Base-by-base conservation (phyloP, 2,888 invertebrate genomes). In the Apocheima hispidaria region DNA sequence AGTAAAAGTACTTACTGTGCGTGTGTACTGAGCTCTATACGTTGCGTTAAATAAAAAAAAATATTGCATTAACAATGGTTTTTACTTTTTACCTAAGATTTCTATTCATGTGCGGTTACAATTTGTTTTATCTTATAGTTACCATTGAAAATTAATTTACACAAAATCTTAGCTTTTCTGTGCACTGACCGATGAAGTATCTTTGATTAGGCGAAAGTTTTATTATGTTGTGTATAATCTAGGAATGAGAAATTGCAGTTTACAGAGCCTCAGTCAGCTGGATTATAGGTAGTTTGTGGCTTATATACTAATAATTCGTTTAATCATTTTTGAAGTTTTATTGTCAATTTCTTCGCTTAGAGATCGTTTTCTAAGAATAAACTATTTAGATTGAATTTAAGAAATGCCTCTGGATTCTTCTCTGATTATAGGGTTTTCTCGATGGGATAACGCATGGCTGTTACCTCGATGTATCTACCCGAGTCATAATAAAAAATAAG, bases 211-310 rank as follows among this genome's bases (percentile, higher is more conserved):
- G 88, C 85, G 91, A 91, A 92, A 92, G 91, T 86, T 74, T 72
- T 74, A 78, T 82, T 79, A 79, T 77, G 81, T 79, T 83, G 83
- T 75, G 26, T 49, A 38, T 23, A 14, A 49, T 18, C 28, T 51
- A 49, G 2, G 78, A 84, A 80, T 83, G 84, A 82, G 87, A 88
- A 89, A 86, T 84, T 82, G 77, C 77, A 80, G 71, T 83, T 83
- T 84, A 82, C 84, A 82, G 76, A 76, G 75, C 78, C 75, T 75
- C 71, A 81, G 77, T 80, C 69, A 79, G 70, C 36, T 2, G 14
- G 2, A 20, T 36, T 26, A 44, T 4, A 26, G 26, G 16, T 44
- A 26, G 26, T 14, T 26, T 9, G 1, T n/a, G n/a, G n/a, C n/a
- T n/a, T n/a, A n/a, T n/a, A 12, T 35, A 2, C 3, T n/a, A 4